Conservation (phyloP, 2,113 vertebrate genomes). For the Jaculus jaculus region DNA sequence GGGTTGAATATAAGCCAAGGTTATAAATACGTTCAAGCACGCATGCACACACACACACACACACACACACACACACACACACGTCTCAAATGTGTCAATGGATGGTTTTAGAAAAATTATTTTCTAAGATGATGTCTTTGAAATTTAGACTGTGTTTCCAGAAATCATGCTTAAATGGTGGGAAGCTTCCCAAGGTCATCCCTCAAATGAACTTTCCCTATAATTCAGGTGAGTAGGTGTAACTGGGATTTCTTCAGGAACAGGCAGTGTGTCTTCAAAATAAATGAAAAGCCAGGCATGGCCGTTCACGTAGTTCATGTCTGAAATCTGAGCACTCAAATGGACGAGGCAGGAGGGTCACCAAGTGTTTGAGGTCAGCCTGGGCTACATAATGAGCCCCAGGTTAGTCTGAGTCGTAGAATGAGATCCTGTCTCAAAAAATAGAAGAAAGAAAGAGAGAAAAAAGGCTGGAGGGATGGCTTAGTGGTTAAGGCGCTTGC, state of each 20-base stretch:
- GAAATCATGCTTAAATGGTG: not conserved
- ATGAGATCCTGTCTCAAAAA: not conserved
- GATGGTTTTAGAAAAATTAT: constrained; percentile 40
- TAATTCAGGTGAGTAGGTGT: not conserved
- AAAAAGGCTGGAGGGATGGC: not conserved
- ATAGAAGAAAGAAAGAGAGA: not conserved
- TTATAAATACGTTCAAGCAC: constrained; percentile 44
- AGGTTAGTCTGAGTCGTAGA: not conserved
- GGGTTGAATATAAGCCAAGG: constrained; percentile 64
- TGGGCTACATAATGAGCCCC: not conserved
- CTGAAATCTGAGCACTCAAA: not conserved
- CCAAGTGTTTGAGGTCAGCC: not conserved
- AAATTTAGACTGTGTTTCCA: constrained; percentile 53
- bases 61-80: not conserved
- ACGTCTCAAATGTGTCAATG: constrained; percentile 28
- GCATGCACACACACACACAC: not conserved
- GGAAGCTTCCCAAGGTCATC: not conserved
- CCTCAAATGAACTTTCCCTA: not conserved
- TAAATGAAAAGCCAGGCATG: not conserved
- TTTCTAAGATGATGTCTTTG: constrained; percentile 47
- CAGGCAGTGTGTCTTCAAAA: not conserved
- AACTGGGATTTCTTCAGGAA: not conserved
- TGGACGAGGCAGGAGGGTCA: not conserved
- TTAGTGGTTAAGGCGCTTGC: no score
- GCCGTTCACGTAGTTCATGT: not conserved